These are phyloP conservation scores for Tragopan temminckii DNA, from an alignment of 2,797 vertebrate genomes.

Conservation along the genomic window DNA sequence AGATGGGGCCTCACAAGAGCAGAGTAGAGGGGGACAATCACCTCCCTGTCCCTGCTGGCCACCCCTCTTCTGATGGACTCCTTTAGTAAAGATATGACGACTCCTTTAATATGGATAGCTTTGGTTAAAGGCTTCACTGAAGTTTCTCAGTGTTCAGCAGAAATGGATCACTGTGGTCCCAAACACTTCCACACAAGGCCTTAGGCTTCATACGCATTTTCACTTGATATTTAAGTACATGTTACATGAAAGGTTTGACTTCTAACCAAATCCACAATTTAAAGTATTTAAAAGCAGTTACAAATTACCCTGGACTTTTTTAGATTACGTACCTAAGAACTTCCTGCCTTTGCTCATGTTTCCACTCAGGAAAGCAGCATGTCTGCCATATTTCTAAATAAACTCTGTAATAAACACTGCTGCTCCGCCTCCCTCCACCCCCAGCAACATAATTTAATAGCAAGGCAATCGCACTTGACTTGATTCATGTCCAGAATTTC, in stretches of 20 bases:
- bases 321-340: background rate
- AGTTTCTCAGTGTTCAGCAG: background rate
- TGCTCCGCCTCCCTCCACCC: background rate
- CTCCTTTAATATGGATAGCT: background rate
- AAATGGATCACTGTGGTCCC: background rate
- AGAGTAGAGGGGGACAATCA: too few relatives aligned
- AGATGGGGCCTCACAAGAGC: too few relatives aligned
- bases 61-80: too few relatives aligned
- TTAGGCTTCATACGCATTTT: background rate
- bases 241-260: background rate
- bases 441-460: background rate
- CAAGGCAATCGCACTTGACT: background rate
- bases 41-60: too few relatives aligned
- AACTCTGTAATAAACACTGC: slow-evolving; percentile 20
- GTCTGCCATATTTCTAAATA: background rate
- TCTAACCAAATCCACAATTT: background rate
- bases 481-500: slow-evolving; percentile 19
- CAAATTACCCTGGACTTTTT: background rate
- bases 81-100: too few relatives aligned
- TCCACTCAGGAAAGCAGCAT: slow-evolving; percentile 4
- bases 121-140: background rate
- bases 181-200: background rate
- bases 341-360: background rate
- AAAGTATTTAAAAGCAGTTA: background rate
- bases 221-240: background rate